These are phyloP conservation scores for Theristicus caerulescens DNA, from an alignment of 2,113 vertebrate species.

Conservation along the genomic window DNA sequence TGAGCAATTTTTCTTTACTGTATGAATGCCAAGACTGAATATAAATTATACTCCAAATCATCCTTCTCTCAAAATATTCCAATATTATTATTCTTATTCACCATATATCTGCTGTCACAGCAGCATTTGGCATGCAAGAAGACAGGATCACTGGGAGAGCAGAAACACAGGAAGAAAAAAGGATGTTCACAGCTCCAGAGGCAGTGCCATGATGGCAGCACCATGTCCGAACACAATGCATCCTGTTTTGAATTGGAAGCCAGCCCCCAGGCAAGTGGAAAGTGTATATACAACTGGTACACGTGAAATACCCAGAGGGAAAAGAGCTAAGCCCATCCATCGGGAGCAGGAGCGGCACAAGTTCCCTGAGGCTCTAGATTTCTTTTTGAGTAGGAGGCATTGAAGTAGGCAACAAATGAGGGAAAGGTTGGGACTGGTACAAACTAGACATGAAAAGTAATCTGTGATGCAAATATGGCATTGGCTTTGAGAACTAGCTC, in stretches of 20 bases:
- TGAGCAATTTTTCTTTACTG: background rate
- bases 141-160: background rate
- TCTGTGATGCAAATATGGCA: background rate
- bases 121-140: background rate
- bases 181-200: background rate
- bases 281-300: background rate
- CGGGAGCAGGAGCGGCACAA: background rate
- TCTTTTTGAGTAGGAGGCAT: background rate
- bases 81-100: background rate
- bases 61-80: background rate
- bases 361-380: background rate
- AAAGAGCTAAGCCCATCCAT: background rate
- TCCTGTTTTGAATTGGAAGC: background rate
- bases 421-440: background rate
- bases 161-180: background rate
- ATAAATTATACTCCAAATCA: background rate
- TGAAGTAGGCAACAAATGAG: background rate
- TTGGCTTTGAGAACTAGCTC: background rate
- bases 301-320: background rate
- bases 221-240: background rate
- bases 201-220: background rate
- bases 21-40: background rate
- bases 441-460: background rate
- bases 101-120: background rate
- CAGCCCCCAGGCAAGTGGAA: background rate